Conservation (phyloP, 1,140 invertebrate species). For the Drosophila sucinea region DNA sequence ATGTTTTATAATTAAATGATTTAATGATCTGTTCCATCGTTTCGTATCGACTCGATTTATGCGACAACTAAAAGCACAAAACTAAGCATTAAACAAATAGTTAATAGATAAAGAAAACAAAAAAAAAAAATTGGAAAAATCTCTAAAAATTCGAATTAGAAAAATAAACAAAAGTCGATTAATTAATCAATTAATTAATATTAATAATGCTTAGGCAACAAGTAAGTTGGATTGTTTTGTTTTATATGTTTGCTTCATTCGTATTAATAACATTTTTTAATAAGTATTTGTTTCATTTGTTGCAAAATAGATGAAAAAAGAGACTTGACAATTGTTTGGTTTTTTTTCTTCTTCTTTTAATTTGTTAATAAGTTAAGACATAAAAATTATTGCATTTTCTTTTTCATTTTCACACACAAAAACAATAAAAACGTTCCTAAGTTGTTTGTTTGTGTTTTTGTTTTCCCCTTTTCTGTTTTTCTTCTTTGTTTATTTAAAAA, state of each 20-base stretch:
- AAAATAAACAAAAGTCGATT: background rate
- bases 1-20: constrained; percentile 1
- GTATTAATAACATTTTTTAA: background rate
- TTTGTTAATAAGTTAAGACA: constrained; percentile 51
- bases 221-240: background rate
- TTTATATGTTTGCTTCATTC: background rate
- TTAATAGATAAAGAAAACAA: constrained; percentile 14
- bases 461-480: background rate
- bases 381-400: constrained; percentile 60
- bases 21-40: constrained; percentile 4
- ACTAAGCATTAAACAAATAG: constrained; percentile 2
- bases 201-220: constrained; percentile 4
- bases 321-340: constrained; percentile 17
- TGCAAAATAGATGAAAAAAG: background rate
- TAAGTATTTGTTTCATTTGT: background rate
- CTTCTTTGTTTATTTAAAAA: constrained; percentile 42
- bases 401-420: constrained; percentile 55
- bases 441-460: background rate
- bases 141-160: background rate
- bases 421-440: constrained; percentile 32
- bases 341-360: constrained; percentile 1
- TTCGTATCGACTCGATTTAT: background rate
- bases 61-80: background rate
- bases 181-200: constrained; percentile 6
- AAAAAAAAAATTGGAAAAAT: background rate